Evolutionary conservation across 2,888 invertebrate genomes (phyloP).

Genomic region (Himalopsyche tibetana): DNA sequence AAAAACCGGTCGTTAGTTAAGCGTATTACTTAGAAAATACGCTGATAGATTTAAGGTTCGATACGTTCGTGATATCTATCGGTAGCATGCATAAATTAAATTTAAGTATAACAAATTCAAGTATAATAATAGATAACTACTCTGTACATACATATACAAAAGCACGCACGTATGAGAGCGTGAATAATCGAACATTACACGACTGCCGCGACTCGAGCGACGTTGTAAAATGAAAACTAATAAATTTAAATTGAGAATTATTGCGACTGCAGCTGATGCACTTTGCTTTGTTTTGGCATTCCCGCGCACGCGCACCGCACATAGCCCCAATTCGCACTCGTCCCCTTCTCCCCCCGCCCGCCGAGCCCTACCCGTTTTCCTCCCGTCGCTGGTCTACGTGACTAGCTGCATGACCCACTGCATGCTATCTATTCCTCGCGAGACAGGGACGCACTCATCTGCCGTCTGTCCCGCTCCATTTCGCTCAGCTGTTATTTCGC

Average conservation of each 20-base stretch:
- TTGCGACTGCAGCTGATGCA: slow-evolving; percentile 15
- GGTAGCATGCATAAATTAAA: too few relatives aligned
- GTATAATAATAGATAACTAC: too few relatives aligned
- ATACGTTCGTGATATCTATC: too few relatives aligned
- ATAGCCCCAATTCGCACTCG: slow-evolving; percentile 7
- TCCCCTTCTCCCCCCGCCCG: background rate
- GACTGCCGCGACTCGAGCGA: background rate
- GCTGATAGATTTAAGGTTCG: too few relatives aligned
- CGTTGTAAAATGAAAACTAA: background rate
- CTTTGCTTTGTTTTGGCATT: slow-evolving; percentile 31
- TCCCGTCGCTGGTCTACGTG: slow-evolving; percentile 60
- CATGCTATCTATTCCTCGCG: slow-evolving; percentile 13
- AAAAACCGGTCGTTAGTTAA: too few relatives aligned
- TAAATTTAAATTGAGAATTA: slow-evolving; percentile 15
- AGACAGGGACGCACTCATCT: background rate
- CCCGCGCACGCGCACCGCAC: slow-evolving; percentile 22
- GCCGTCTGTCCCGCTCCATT: background rate
- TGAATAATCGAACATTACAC: background rate
- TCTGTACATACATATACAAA: too few relatives aligned
- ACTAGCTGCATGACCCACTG: slow-evolving; percentile 60
- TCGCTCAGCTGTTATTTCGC: slow-evolving; percentile 34
- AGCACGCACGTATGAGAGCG: background rate
- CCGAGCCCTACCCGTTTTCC: background rate
- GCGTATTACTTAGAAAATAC: too few relatives aligned
- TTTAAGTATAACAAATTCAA: too few relatives aligned